Evolutionary conservation across 2,888 invertebrate species (phyloP), one percentile per base, ranked within the genome.

Genomic region (Pachydiplax longipennis): DNA sequence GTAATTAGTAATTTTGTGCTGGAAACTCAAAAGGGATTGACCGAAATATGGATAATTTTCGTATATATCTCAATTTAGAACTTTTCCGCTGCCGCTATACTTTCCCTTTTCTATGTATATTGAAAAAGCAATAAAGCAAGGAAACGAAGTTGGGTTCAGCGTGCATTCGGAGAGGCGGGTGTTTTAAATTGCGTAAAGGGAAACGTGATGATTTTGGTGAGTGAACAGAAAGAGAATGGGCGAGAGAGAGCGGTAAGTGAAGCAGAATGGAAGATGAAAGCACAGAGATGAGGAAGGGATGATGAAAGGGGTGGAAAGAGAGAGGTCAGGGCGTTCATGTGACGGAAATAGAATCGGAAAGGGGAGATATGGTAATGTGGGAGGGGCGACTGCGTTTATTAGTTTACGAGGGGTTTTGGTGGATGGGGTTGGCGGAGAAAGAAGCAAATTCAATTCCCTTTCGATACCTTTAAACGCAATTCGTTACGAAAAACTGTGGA

Each of bases 281-380:
- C 15, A 10, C 15, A 35, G 35, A 25, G 80, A 80, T 18, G 25
- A 15, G 25, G 31, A 31, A 15, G 8, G 18, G 12, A 13, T 13
- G 15, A 31, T n/a, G 35, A 35, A 80, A 10, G 31, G 8, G 80
- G 31, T 31, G 37, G 80, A 31, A 5, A 35, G 80, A 13, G n/a
- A 35, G 31, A 18, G n/a, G 65, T 22, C 65, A 65, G 65, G 65
- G n/a, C 35, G 58, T 83, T 83, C 58, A 83, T 58, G 58, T 4
- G 83, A 31, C 83, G 83, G 83, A 83, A 83, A 83, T 83, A 58
- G 83, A 61, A 83, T 83, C 31, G 83, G 83, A 83, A 83, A 35
- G 58, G 35, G 53, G 25, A 58, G 83, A 83, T 53, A 83, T 83
- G 83, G 83, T 58, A 35, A 48, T 35, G 83, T 58, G 44, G 35